Evolutionary conservation across 1,140 invertebrate species (phyloP).

Genomic region (Leguminivora glycinivorella): DNA sequence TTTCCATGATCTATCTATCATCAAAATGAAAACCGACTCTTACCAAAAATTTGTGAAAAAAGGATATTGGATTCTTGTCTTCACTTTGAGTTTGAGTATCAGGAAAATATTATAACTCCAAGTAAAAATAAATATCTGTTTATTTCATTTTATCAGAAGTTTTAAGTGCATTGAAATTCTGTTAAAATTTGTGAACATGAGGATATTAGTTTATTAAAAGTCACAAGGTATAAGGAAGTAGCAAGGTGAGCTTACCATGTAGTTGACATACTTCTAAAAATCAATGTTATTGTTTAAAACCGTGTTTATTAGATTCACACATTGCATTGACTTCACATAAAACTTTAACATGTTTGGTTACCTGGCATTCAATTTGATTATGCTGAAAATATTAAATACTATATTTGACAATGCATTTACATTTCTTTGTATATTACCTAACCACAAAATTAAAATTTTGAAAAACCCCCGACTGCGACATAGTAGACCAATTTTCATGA

Average conservation of each 20-base stretch:
- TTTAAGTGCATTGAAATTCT: not conserved
- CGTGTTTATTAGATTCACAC: not conserved
- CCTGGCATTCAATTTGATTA: constrained; percentile 49
- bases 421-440: too few relatives aligned
- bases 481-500: too few relatives aligned
- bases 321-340: not conserved
- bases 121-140: too few relatives aligned
- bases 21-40: too few relatives aligned
- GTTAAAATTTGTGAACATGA: not conserved
- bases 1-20: too few relatives aligned
- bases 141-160: too few relatives aligned
- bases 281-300: constrained; percentile 8
- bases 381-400: constrained; percentile 36
- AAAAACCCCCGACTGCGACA: too few relatives aligned
- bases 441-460: constrained; percentile 4
- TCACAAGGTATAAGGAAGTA: constrained; percentile 18
- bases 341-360: constrained; percentile 30
- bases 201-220: not conserved
- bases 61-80: too few relatives aligned
- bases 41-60: too few relatives aligned
- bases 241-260: constrained; percentile 42
- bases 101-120: too few relatives aligned
- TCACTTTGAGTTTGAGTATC: too few relatives aligned
- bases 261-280: constrained; percentile 55
- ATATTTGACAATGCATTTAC: not conserved